Evolutionary conservation across 2,888 invertebrate species (phyloP), one percentile per base, ranked within the genome.

Genomic region (Drosophila flavopinicola): DNA sequence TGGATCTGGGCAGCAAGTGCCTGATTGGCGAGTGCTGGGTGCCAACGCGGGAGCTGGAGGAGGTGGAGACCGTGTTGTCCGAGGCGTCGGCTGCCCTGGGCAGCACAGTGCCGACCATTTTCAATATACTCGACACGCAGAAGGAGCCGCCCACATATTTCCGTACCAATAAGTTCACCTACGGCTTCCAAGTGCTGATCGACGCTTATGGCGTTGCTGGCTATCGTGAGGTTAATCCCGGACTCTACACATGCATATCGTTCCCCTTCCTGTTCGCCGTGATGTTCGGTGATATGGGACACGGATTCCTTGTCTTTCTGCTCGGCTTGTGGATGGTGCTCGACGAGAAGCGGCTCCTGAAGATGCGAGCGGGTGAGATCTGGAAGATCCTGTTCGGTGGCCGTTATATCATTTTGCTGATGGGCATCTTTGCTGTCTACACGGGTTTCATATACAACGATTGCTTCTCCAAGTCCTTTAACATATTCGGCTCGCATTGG

Each of bases 391-490:
- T 99, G 93, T 98, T 99, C 91, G 96, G 96, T 67, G 99, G 99
- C 2, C 96, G 99, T 41, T 99, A 99, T 92, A 97, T 99, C 67
- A 96, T 99, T 42, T 92, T 99, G 25, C 93, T 99, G 49, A 99
- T 99, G 99, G 99, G 99, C 0, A 73, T 96, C 15, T 99, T 99
- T 92, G 98, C 99, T 0, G 95, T 99, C 92, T 99, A 99, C 92
- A 98, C 99, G 9, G 99, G 99, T 0, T 90, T 99, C 27, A 96
- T 99, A 69, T 99, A 99, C 93, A 99, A 99, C 92, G 99, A 99
- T 90, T 92, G 96, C 39, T 99, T 99, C 93, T 97, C 98, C 15
- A 99, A 98, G 90, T 96, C 98, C 3, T 89, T 98, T 63, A 99
- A 99, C 90, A 93, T 99, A 33, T 99, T 99, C 91, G 97, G 97